Percentiles rank a stretch among this genome's conserved stretches.
Conservation (phyloP, 2,113 vertebrate species). For the Leucosticte australis region DNA sequence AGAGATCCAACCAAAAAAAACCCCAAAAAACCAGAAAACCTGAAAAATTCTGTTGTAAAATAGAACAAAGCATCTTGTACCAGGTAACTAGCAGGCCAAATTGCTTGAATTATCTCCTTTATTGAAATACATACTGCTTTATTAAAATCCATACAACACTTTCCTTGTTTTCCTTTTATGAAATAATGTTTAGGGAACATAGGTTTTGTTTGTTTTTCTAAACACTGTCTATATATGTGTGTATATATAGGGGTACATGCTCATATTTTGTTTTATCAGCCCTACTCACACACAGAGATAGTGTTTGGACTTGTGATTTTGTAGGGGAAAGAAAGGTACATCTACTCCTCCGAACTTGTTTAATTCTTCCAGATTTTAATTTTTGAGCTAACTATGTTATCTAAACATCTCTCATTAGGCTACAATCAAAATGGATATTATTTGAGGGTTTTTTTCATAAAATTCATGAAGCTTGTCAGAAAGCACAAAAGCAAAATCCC, state of each 20-base stretch:
- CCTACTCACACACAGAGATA: not conserved
- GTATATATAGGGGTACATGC: fast-evolving
- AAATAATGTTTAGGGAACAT: not conserved
- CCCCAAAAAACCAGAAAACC: not conserved
- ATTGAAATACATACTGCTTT: not conserved
- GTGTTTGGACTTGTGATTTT: not conserved
- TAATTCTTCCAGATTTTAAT: not conserved
- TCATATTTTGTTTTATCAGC: not conserved
- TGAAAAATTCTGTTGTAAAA: not conserved
- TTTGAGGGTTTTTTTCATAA: not conserved
- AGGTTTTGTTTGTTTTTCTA: not conserved
- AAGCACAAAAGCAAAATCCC: not conserved
- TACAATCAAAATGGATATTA: not conserved
- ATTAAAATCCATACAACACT: not conserved
- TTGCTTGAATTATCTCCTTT: not conserved
- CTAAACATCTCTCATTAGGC: not conserved
- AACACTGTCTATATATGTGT: not conserved
- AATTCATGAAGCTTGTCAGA: not conserved
- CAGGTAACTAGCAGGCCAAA: not conserved
- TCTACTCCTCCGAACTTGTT: not conserved
- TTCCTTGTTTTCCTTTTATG: not conserved
- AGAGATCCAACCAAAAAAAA: not conserved
- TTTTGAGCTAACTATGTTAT: not conserved
- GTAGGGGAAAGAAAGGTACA: not conserved
- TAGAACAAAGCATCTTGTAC: not conserved